Evolutionary conservation across 35 echinoderm and acorn worm genomes (phyloP).

Genomic region (Anneissia japonica): DNA sequence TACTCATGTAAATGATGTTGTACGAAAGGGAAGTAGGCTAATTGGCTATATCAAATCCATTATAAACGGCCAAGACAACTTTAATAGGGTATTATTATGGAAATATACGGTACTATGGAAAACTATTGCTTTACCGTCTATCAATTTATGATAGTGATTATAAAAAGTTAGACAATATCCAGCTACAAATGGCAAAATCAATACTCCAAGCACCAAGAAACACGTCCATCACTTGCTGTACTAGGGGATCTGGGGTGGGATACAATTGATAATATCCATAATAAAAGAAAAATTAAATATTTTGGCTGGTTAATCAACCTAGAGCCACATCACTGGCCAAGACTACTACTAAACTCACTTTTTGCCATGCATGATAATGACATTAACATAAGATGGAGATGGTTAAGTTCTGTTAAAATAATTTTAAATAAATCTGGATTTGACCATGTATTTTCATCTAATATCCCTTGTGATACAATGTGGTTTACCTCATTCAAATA

Average conservation of each 20-base stretch:
- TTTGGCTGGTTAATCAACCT: background rate
- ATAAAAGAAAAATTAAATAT: background rate
- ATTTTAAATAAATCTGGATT: no score
- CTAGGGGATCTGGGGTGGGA: background rate
- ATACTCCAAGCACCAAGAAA: no score
- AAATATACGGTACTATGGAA: background rate
- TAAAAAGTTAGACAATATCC: background rate
- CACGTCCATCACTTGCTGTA: no score
- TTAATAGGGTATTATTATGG: background rate
- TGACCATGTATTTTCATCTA: no score
- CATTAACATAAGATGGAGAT: background rate
- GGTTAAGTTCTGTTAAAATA: background rate
- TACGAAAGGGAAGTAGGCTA: background rate
- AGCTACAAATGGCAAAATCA: background rate
- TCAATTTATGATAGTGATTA: background rate
- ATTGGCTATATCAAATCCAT: background rate
- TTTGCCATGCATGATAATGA: background rate
- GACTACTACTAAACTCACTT: background rate
- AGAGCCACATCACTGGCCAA: background rate
- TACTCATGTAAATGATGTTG: background rate
- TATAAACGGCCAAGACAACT: background rate
- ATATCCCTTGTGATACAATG: no score
- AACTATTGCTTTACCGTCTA: background rate
- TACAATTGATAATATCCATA: background rate
- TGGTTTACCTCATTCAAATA: no score